A percentile compares a stretch with the other conserved stretches of the same genome.
Conservation (phyloP, 2,113 vertebrate species). For the Burhinus bistriatus region DNA sequence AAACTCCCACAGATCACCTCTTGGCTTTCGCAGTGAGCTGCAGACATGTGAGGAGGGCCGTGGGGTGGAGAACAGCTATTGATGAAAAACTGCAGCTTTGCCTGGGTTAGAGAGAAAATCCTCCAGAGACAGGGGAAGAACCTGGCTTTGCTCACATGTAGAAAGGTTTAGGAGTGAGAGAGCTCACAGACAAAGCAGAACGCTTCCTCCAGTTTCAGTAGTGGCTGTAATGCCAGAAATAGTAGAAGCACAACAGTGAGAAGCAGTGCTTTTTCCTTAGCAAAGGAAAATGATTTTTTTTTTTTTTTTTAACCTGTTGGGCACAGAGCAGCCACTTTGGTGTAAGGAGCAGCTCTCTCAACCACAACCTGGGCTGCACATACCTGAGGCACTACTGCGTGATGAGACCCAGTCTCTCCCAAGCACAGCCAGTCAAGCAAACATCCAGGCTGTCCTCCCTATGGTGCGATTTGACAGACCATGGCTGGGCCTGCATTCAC, state of each 20-base stretch:
- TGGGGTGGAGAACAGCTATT: not conserved
- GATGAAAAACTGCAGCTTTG: not conserved
- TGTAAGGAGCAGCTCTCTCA: not conserved
- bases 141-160: not conserved
- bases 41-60: not conserved
- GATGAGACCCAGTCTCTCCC: not conserved
- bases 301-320: not conserved
- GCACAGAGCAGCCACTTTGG: not conserved
- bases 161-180: not conserved
- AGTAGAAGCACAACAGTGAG: not conserved
- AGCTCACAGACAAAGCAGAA: not conserved
- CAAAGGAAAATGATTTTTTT: not conserved
- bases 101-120: not conserved
- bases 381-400: not conserved
- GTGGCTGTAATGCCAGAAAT: not conserved
- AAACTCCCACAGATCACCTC: not conserved
- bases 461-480: accelerated
- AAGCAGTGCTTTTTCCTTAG: not conserved
- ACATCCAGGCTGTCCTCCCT: not conserved
- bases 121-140: not conserved
- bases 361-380: not conserved
- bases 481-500: not conserved
- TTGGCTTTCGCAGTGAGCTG: not conserved
- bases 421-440: not conserved
- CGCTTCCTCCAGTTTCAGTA: not conserved